A percentile compares a stretch with the other conserved stretches of the same genome.
Conservation (phyloP, 1,140 invertebrate species). For the Brachionus sp. region DNA sequence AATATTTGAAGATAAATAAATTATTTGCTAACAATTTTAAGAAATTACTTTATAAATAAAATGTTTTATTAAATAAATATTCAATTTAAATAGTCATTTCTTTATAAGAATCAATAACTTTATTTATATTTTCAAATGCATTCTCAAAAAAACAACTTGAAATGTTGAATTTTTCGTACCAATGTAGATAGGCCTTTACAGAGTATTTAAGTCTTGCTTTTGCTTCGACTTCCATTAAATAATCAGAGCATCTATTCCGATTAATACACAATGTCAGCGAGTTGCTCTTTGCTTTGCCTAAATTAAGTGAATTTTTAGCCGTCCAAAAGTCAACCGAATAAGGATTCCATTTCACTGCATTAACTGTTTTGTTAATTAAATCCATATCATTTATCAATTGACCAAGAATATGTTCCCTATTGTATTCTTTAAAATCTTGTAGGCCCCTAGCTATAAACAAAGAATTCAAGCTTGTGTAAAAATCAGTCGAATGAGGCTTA, state of each 20-base stretch:
- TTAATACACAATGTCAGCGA: conserved; percentile 9
- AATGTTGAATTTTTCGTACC: conserved; percentile 24
- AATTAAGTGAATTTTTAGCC: neutral
- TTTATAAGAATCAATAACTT: neutral
- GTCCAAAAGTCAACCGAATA: conserved; percentile 32
- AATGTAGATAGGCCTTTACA: conserved; percentile 9
- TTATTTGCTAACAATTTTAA: neutral
- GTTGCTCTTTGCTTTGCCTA: neutral
- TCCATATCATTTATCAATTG: neutral
- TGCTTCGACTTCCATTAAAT: neutral
- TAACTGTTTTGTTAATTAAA: conserved; percentile 4
- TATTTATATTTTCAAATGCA: conserved; percentile 7
- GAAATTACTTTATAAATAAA: neutral
- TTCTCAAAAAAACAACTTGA: neutral
- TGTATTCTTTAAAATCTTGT: conserved; percentile 14
- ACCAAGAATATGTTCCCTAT: neutral
- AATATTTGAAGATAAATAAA: neutral
- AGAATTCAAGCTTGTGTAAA: conserved; percentile 7
- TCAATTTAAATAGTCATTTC: neutral
- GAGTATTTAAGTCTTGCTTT: conserved; percentile 16
- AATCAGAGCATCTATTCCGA: conserved; percentile 2
- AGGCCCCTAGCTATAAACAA: conserved; percentile 5
- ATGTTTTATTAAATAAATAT: neutral
- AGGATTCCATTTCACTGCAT: conserved; percentile 32
- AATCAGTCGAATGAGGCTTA: neutral